Conservation (phyloP, 2,113 vertebrate species). For the Chaetodon trifascialis region DNA sequence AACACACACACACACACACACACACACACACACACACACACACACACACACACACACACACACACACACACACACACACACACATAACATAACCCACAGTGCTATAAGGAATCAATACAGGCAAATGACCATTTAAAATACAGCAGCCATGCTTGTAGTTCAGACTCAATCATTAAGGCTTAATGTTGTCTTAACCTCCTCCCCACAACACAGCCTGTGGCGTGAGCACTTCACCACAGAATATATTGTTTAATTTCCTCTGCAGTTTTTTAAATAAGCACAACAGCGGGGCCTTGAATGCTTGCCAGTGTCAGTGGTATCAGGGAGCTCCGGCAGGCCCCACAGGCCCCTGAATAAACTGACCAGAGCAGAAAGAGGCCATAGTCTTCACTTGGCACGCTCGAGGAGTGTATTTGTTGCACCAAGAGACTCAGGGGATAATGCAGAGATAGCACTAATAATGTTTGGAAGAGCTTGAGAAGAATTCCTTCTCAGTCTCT, state of each 20-base stretch:
- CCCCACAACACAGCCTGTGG: neutral
- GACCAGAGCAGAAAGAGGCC: slow-evolving; percentile 27
- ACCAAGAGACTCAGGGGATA: slow-evolving; percentile 15
- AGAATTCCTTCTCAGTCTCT: slow-evolving; percentile 36
- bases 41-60: slow-evolving; percentile 1
- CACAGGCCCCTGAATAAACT: slow-evolving; percentile 31
- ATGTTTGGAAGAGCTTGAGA: slow-evolving; percentile 30
- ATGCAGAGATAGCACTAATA: slow-evolving; percentile 32
- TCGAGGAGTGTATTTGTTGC: slow-evolving; percentile 4
- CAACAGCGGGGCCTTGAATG: neutral
- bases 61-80: neutral
- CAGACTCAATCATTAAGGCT: neutral
- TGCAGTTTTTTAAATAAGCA: slow-evolving; percentile 42
- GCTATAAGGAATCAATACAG: neutral
- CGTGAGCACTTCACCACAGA: slow-evolving; percentile 10
- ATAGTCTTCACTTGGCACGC: slow-evolving; percentile 16
- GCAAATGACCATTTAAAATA: neutral
- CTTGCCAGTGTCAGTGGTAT: slow-evolving; percentile 31
- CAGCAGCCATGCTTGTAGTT: slow-evolving; percentile 12
- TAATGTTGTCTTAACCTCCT: slow-evolving; percentile 39
- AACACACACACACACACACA: slow-evolving; percentile 25
- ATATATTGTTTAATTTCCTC: slow-evolving; percentile 59
- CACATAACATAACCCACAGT: neutral
- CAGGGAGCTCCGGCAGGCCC: slow-evolving; percentile 17
- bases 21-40: neutral